Evolutionary conservation across 1,140 invertebrate species (phyloP), one percentile per base, ranked within the genome.

Genomic region (Trachelipus rathkii): DNA sequence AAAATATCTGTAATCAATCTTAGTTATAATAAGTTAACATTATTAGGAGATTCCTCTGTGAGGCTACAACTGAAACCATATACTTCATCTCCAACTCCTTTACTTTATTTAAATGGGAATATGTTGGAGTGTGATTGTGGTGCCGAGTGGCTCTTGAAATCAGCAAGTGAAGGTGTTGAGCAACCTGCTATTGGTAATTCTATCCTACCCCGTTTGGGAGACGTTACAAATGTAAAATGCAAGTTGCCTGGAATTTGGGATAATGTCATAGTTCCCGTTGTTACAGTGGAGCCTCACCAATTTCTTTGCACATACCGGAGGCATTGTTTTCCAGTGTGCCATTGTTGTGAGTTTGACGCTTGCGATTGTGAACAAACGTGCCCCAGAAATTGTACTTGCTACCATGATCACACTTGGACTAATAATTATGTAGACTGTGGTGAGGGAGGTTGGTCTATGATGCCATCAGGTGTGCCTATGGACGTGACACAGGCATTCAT

Each of bases 371-470:
- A n/a, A n/a, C n/a, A n/a, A n/a, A n/a, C n/a, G n/a, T n/a, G n/a
- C n/a, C n/a, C n/a, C n/a, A n/a, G n/a, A n/a, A n/a, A n/a, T n/a
- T n/a, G n/a, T n/a, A n/a, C n/a, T n/a, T n/a, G n/a, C n/a, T n/a
- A n/a, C n/a, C n/a, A n/a, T n/a, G n/a, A n/a, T n/a, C n/a, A n/a
- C n/a, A n/a, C n/a, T n/a, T 96, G 94, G 94, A 93, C 92, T 78
- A 92, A 92, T 33, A 96, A 97, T 84, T 92, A 95, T 5, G 93
- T 96, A 3, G 93, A 96, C 83, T 97, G 94, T 0, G 90, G 93
- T 79, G 88, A 88, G 60, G 91, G 89, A 60, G 90, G 90, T 71
- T 94, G 94, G 86, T 86, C 87, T 23, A 90, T 92, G 83, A 91
- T 96, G 81, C 94, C 95, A 0, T 88, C 90, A 0, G 89, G 92